Percentiles rank a stretch among this genome's conserved stretches.
Conservation (phyloP, 1,140 invertebrate genomes). For the Halictus rubicundus region DNA sequence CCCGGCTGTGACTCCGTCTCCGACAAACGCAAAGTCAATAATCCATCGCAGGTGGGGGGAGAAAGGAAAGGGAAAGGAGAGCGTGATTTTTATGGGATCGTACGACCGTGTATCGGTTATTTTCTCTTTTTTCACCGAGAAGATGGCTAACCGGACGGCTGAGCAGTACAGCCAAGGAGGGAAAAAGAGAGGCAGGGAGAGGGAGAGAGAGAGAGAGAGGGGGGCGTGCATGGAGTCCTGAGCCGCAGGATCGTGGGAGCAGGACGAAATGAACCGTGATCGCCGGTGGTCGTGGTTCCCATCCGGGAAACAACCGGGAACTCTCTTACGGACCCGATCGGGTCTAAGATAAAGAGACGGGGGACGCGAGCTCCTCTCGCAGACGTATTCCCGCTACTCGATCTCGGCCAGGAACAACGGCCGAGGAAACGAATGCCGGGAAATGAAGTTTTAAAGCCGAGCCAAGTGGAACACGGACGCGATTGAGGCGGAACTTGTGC, state of each 20-base stretch:
- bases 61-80: neutral
- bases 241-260: slow-evolving; percentile 28
- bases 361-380: neutral
- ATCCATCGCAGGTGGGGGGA: slow-evolving; percentile 13
- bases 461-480: slow-evolving; percentile 16
- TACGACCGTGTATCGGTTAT: slow-evolving; percentile 55
- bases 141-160: neutral
- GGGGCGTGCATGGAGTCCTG: neutral
- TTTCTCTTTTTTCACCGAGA: slow-evolving; percentile 48
- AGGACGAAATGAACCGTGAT: slow-evolving; percentile 64
- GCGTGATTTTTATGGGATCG: slow-evolving; percentile 66
- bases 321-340: slow-evolving; percentile 38
- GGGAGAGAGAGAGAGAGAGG: neutral
- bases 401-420: neutral
- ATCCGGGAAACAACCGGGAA: slow-evolving; percentile 40
- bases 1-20: neutral
- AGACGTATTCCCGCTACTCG: slow-evolving; percentile 6
- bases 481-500: slow-evolving; percentile 8
- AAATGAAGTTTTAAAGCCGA: slow-evolving; percentile 60
- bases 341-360: slow-evolving; percentile 14
- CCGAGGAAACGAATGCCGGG: slow-evolving; percentile 6
- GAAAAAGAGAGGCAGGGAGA: no score
- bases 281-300: slow-evolving; percentile 56
- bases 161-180: neutral
- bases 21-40: slow-evolving; percentile 56